Evolutionary conservation across 1,140 invertebrate genomes (phyloP).

Genomic region (Bombus sylvicola): DNA sequence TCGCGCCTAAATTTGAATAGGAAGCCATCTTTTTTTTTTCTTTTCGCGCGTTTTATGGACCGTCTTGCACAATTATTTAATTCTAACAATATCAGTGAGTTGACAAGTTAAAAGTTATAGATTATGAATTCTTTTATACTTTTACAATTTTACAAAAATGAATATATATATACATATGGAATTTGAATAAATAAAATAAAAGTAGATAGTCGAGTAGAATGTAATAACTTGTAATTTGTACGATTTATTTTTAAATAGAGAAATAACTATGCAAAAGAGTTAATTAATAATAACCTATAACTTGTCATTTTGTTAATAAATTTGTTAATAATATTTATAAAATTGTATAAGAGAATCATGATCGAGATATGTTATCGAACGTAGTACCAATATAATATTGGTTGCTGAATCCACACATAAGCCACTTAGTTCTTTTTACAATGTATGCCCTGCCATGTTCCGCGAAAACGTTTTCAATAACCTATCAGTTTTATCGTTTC

Average conservation of each 20-base stretch:
- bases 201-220: background rate
- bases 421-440: conserved; percentile 6
- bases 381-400: background rate
- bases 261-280: background rate
- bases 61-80: background rate
- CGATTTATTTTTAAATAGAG: background rate
- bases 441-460: background rate
- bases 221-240: background rate
- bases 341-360: background rate
- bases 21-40: background rate
- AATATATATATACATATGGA: background rate
- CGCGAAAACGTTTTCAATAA: background rate
- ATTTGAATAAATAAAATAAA: background rate
- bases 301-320: background rate
- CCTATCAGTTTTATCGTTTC: conserved; percentile 12
- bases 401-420: background rate
- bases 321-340: background rate
- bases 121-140: background rate
- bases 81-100: background rate
- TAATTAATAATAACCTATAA: background rate
- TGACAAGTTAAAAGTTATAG: background rate
- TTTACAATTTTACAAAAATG: background rate
- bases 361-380: background rate
- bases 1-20: background rate
- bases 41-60: background rate